A percentile compares a stretch with the other conserved stretches of the same genome.
These are phyloP conservation scores for Chrysolina haemoptera DNA, from an alignment of 2,888 invertebrate genomes.

Conservation along the genomic window DNA sequence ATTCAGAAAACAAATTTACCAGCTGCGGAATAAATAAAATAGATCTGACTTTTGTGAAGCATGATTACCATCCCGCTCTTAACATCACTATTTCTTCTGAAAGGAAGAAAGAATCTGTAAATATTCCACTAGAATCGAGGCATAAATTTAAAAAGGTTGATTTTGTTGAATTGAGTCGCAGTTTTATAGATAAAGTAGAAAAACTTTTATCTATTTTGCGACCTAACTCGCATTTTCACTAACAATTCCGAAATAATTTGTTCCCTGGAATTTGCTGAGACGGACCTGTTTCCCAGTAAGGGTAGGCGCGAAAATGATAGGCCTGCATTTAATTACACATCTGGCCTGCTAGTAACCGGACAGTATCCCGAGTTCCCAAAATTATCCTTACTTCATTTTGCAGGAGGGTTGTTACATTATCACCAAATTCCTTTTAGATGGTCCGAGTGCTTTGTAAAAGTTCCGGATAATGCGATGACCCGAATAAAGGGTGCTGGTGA, in stretches of 20 bases:
- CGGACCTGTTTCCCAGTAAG: neutral
- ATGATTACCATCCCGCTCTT: conserved; percentile 10
- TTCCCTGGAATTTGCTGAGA: neutral
- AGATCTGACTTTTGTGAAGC: conserved; percentile 2
- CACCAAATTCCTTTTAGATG: conserved; percentile 51
- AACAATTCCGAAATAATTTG: neutral
- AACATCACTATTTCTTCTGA: conserved; percentile 7
- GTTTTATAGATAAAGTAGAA: conserved; percentile 14
- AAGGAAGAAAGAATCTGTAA: neutral
- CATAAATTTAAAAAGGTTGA: neutral
- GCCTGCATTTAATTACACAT: conserved; percentile 55
- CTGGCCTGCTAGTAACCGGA: conserved; percentile 47
- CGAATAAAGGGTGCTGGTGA: neutral
- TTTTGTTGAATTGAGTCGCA: neutral
- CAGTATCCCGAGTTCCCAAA: conserved; percentile 45
- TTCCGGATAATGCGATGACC: too few species aligned
- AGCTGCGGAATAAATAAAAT: conserved; percentile 18
- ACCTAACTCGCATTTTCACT: too few species aligned
- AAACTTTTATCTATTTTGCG: too few species aligned
- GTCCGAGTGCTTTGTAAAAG: neutral
- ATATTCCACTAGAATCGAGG: conserved; percentile 12
- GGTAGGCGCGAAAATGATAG: conserved; percentile 32
- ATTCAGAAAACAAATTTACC: conserved; percentile 7
- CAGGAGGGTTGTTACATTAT: conserved; percentile 47
- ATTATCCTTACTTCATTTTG: conserved; percentile 52